Percentiles rank a stretch among this genome's conserved stretches.
phyloP scores from a whole-genome alignment of 2,113 vertebrate genomes.

The Pimephales promelas region DNA sequence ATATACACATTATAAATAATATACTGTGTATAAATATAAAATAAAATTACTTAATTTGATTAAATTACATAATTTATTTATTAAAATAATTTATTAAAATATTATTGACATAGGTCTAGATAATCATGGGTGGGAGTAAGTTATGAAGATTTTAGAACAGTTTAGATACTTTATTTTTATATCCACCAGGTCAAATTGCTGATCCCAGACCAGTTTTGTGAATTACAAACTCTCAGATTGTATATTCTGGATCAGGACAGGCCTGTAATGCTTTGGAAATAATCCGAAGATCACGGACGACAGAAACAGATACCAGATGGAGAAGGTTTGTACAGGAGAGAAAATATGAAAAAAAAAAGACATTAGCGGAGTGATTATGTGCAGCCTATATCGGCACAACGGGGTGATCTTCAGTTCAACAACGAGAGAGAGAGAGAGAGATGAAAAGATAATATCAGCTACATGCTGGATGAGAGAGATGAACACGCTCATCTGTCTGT shows the following conservation, averaged over 20 bases:
- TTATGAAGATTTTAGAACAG: background rate
- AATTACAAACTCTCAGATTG: conserved; percentile 8
- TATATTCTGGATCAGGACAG: background rate
- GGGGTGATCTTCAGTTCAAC: conserved; percentile 51
- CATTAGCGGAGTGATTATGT: conserved; percentile 40
- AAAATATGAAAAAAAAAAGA: conserved; percentile 41
- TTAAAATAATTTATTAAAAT: no score
- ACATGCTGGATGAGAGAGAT: conserved; percentile 45
- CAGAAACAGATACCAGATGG: conserved; percentile 53
- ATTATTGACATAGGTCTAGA: no score
- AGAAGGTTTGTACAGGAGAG: conserved; percentile 34
- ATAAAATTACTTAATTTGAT: no score
- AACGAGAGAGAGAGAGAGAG: conserved; percentile 31
- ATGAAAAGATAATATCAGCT: conserved; percentile 50
- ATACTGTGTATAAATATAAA: no score
- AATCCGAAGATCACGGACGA: conserved; percentile 37
- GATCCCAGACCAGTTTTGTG: conserved; percentile 8
- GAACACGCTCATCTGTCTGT: conserved; percentile 48
- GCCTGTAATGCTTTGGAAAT: background rate
- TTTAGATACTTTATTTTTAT: background rate
- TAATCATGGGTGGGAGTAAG: no score
- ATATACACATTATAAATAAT: no score
- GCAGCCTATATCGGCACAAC: conserved; percentile 25
- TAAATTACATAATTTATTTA: no score
- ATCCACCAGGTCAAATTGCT: background rate